These are phyloP conservation scores for Eretmochelys imbricata DNA, from an alignment of 2,113 vertebrate species.

Conservation along the genomic window DNA sequence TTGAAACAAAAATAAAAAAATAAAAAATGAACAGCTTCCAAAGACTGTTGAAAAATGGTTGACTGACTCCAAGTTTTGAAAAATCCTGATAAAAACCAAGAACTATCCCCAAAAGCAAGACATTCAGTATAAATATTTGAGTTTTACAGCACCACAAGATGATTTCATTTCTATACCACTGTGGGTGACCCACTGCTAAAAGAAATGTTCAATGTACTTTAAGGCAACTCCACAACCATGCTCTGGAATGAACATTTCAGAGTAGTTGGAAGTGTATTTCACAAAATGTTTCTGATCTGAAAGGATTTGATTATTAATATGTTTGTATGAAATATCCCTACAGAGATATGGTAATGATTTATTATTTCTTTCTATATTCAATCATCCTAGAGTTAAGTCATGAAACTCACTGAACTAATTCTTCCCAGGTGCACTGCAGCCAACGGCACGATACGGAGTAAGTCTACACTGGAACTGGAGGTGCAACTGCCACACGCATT, in stretches of 20 bases:
- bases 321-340: not conserved
- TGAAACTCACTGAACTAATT: not conserved
- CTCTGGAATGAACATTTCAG: slow-evolving; percentile 11
- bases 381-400: not conserved
- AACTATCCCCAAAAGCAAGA: not conserved
- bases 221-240: rapidly evolving
- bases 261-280: not conserved
- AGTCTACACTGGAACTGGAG: not conserved
- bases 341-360: not conserved
- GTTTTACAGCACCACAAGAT: not conserved
- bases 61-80: not conserved
- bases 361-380: not conserved
- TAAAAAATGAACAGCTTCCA: not conserved
- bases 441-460: not conserved
- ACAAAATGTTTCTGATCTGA: not conserved
- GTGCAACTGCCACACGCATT: not conserved
- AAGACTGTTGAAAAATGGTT: slow-evolving; percentile 5
- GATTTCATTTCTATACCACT: not conserved
- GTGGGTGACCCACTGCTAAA: not conserved
- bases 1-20: slow-evolving; percentile 27
- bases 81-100: not conserved
- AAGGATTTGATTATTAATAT: not conserved
- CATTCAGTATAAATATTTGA: rapidly evolving
- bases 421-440: not conserved
- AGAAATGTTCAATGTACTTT: not conserved